These are phyloP conservation scores for Alviniconcha marisindica DNA, from an alignment of 1,140 invertebrate species.

Conservation along the genomic window DNA sequence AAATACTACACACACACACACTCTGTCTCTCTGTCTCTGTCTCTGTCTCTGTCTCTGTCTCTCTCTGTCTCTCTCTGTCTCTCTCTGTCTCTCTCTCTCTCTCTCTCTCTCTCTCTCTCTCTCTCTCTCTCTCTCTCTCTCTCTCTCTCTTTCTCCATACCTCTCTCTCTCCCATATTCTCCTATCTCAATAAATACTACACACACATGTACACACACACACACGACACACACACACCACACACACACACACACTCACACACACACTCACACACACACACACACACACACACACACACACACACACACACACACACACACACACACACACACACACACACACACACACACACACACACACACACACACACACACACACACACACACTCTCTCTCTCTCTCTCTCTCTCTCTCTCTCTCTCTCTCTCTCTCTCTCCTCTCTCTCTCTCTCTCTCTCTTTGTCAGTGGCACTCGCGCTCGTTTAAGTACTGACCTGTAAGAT, in stretches of 20 bases:
- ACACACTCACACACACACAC: conserved; percentile 18
- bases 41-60: too few species aligned
- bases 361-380: conserved; percentile 10
- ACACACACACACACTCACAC: conserved; percentile 14
- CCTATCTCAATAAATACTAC: not conserved
- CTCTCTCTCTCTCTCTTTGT: too few species aligned
- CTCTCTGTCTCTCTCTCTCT: not conserved
- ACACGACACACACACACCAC: not conserved
- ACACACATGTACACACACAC: conserved; percentile 10
- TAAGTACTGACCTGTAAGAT: not conserved
- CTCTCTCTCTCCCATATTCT: too few species aligned
- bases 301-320: conserved; percentile 19
- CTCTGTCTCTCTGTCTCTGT: too few species aligned
- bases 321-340: conserved; percentile 22
- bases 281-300: conserved; percentile 1
- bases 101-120: not conserved
- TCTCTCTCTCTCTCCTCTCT: too few species aligned
- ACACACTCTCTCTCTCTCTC: too few species aligned
- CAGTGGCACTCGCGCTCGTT: too few species aligned
- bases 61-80: not conserved
- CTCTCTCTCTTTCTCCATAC: not conserved
- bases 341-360: conserved; percentile 19
- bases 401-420: too few species aligned
- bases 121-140: not conserved
- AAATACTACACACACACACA: too few species aligned